Base-by-base conservation (phyloP, 53 echinoderm and acorn worm species). In the Hippasteria phrygiana region DNA sequence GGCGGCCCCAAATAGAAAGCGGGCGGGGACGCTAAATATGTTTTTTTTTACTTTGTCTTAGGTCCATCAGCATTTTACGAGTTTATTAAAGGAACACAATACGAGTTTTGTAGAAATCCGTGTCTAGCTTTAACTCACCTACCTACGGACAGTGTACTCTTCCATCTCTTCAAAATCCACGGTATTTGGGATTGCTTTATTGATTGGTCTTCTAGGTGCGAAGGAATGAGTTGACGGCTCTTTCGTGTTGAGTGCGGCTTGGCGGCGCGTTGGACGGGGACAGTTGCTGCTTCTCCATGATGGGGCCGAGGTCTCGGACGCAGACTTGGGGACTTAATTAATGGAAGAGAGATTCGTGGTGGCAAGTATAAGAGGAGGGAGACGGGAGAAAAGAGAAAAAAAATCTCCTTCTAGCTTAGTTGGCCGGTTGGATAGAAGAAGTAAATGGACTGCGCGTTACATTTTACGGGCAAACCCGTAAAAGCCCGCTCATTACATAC, bases 151-250 rank as follows among this genome's bases (percentile, higher is more conserved):
- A 1, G 59, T n/a, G 59, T 26, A 22, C 59, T 59, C 59, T 24
- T 59, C 59, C n/a, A 59, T 59, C 59, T 24, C 20, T 2, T 9
- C n/a, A 26, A 16, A 26, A 26, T 26, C 59, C 22, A 59, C 43
- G 78, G 81, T 63, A 40, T 64, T 63, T 62, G 41, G 59, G 56
- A 45, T 35, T 77, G 54, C 77, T 50, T 51, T 78, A 85, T 85
- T 46, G 85, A 85, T 85, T 43, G 53, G 55, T 24, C 3, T 55
- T 56, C 55, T 13, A 34, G 70, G 71, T 69, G 71, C n/a, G 53
- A 29, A 24, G 85, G 46, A 85, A 32, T 51, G 64, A 81, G 85
- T 85, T 71, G 45, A 71, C 70, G 85, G 69, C 51, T 45, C 33
- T n/a, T n/a, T 35, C 24, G 85, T 69, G 70, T 11, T 41, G 63